These are phyloP conservation scores for Atta cephalotes DNA, from an alignment of 1,140 invertebrate species.

Conservation along the genomic window DNA sequence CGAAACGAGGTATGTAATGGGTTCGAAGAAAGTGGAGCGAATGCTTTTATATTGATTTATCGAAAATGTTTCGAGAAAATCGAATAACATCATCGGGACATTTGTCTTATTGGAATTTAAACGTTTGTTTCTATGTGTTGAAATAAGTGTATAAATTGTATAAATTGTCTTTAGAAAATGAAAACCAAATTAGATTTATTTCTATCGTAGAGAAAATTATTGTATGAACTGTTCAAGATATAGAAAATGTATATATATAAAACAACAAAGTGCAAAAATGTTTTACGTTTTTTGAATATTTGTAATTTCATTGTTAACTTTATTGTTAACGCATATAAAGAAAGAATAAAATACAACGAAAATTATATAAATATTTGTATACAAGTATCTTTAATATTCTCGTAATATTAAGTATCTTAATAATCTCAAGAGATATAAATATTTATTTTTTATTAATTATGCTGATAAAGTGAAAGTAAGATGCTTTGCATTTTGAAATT, in stretches of 20 bases:
- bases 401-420: no score
- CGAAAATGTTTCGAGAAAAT: neutral
- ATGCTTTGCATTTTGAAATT: neutral
- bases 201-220: neutral
- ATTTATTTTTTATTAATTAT: neutral
- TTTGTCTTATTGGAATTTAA: neutral
- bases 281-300: neutral
- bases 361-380: neutral
- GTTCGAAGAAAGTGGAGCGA: slow-evolving; percentile 29
- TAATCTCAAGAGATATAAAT: neutral
- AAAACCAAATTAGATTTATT: neutral
- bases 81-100: neutral
- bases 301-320: neutral
- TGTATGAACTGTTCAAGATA: neutral
- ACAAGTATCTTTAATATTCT: neutral
- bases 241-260: neutral
- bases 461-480: neutral
- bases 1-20: slow-evolving; percentile 34
- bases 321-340: neutral
- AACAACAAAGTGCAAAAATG: neutral
- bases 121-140: neutral
- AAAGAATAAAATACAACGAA: neutral
- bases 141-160: neutral
- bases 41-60: slow-evolving; percentile 32
- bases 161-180: no score